phyloP scores from a whole-genome alignment of 2,113 vertebrate genomes.

The Bos javanicus region DNA sequence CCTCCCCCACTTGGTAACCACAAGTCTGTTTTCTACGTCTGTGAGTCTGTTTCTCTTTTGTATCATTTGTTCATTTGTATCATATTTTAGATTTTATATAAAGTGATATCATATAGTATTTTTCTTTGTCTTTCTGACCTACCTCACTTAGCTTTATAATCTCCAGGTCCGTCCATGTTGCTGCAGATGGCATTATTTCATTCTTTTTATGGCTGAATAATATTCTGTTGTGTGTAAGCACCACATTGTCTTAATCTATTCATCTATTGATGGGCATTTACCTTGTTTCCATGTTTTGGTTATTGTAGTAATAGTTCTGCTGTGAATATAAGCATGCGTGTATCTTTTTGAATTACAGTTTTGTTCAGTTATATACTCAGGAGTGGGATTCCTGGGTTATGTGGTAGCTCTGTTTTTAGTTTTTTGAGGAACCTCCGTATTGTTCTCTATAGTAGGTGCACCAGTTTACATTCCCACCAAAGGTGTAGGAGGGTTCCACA shows the following conservation, averaged over 20 bases:
- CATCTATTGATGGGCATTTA: neutral
- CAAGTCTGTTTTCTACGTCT: neutral
- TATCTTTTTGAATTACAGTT: neutral
- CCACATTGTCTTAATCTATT: neutral
- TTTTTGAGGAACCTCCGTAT: neutral
- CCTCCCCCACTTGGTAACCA: neutral
- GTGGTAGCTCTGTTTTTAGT: neutral
- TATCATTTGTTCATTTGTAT: neutral
- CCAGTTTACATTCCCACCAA: neutral
- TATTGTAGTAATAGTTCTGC: neutral
- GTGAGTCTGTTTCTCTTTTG: neutral
- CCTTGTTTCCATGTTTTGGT: neutral
- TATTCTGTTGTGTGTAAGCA: neutral
- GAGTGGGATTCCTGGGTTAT: neutral
- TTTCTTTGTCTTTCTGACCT: neutral
- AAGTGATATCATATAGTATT: neutral
- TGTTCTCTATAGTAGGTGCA: neutral
- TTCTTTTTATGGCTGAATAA: neutral
- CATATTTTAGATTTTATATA: neutral
- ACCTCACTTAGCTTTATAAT: neutral
- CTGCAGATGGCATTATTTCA: neutral
- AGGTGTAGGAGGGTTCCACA: neutral
- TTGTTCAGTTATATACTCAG: neutral
- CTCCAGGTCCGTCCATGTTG: neutral
- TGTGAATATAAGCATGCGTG: neutral